A percentile compares a stretch with the other conserved stretches of the same genome.
phyloP scores from a whole-genome alignment of 1,140 invertebrate species.

The Coenobita brevimanus region DNA sequence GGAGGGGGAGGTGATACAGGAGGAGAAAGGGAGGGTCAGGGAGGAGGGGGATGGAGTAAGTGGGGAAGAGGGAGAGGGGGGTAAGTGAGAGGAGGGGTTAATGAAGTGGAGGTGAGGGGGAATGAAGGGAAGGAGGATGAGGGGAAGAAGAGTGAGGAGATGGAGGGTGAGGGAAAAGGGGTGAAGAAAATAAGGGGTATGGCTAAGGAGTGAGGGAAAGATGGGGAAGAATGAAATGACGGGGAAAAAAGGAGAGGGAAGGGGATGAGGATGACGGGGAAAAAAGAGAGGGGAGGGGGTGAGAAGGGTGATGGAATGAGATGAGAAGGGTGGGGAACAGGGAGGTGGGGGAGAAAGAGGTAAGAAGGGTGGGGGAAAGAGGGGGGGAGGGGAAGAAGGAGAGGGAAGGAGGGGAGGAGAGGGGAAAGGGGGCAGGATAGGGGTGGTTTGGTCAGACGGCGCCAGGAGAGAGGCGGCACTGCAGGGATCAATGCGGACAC shows the following conservation, averaged over 20 bases:
- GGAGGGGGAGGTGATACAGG: neutral
- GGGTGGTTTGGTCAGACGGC: too few species aligned
- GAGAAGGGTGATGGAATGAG: neutral
- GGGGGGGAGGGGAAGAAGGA: neutral
- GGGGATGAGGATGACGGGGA: neutral
- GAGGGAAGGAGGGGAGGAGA: neutral
- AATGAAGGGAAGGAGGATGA: neutral
- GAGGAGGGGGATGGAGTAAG: neutral
- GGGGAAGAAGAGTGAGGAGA: neutral
- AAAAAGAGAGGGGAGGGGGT: neutral
- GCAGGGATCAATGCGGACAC: too few species aligned
- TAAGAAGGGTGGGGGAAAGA: neutral
- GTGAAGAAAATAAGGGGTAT: neutral
- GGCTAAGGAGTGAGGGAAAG: neutral
- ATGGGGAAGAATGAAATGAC: neutral
- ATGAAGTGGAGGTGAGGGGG: neutral
- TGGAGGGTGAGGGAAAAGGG: neutral
- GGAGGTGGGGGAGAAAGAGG: neutral
- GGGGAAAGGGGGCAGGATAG: too few species aligned
- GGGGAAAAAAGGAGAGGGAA: neutral
- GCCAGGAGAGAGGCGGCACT: too few species aligned
- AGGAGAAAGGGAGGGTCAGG: neutral
- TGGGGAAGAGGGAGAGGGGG: conserved; percentile 1
- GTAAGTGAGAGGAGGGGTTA: neutral
- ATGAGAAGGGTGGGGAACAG: neutral